These are phyloP conservation scores for Encarsia formosa DNA, from an alignment of 2,888 invertebrate species.

Conservation along the genomic window DNA sequence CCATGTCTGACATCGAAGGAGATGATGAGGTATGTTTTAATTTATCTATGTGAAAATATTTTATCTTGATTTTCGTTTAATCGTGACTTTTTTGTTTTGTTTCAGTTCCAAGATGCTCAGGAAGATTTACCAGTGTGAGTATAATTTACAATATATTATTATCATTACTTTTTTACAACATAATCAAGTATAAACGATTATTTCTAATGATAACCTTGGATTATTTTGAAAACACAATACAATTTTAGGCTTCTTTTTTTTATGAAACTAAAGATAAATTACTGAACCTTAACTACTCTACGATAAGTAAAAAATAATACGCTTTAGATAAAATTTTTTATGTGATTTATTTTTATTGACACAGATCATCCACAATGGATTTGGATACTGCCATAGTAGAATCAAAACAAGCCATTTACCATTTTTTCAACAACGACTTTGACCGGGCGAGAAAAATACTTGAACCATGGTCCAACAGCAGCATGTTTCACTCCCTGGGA, in stretches of 20 bases:
- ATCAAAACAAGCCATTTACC: slow-evolving; percentile 74
- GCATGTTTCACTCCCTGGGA: slow-evolving; percentile 91
- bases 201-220: background rate
- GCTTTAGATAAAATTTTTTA: too few species aligned
- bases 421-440: slow-evolving; percentile 90
- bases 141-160: slow-evolving; percentile 4
- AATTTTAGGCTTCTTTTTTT: too few species aligned
- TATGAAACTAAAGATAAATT: too few species aligned
- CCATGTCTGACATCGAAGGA: slow-evolving; percentile 46
- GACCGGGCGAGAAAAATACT: slow-evolving; percentile 74
- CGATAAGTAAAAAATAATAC: too few species aligned
- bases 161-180: background rate
- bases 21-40: slow-evolving; percentile 44
- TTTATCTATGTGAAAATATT: slow-evolving; percentile 26
- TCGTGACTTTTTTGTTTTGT: slow-evolving; percentile 25
- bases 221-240: too few species aligned
- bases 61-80: background rate
- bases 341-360: too few species aligned
- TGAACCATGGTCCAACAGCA: slow-evolving; percentile 74
- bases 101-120: slow-evolving; percentile 57
- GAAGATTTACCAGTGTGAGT: slow-evolving; percentile 52
- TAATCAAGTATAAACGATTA: background rate
- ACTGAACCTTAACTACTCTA: too few species aligned
- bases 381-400: slow-evolving; percentile 70
- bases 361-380: slow-evolving; percentile 56